Conservation (phyloP, 2,888 invertebrate species). For the Cosmia pyralina region DNA sequence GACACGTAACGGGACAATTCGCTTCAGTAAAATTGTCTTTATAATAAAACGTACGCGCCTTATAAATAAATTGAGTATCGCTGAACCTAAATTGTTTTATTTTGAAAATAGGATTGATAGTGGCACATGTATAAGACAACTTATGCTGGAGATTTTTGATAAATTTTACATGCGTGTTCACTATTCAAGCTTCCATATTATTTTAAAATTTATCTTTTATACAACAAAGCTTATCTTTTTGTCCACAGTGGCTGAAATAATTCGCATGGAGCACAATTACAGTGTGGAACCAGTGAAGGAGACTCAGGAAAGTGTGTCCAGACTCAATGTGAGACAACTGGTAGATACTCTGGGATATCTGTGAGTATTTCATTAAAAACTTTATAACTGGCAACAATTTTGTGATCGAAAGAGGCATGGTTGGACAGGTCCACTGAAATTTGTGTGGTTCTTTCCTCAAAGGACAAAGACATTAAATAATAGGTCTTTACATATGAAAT, state of each 20-base stretch:
- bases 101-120: background rate
- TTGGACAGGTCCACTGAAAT: too few species aligned
- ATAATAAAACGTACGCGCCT: background rate
- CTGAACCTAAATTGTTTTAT: background rate
- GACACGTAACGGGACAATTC: background rate
- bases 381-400: too few species aligned
- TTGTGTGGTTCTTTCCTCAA: too few species aligned
- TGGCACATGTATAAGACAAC: background rate
- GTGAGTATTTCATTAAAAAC: constrained; percentile 71
- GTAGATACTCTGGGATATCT: constrained; percentile 86
- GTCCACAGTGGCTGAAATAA: constrained; percentile 78
- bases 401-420: too few species aligned
- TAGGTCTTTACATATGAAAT: too few species aligned
- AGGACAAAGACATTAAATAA: too few species aligned
- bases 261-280: constrained; percentile 85
- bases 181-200: background rate
- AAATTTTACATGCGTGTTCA: too few species aligned
- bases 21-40: background rate
- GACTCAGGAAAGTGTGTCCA: constrained; percentile 74
- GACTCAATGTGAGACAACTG: constrained; percentile 85
- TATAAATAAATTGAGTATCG: background rate
- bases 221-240: constrained; percentile 28
- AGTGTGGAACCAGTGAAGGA: constrained; percentile 76
- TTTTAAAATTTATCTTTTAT: background rate
- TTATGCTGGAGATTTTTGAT: background rate